Percentiles rank a stretch among this genome's conserved stretches.
phyloP scores from a whole-genome alignment of 1,140 invertebrate genomes.

The Choristoneura fumiferana region DNA sequence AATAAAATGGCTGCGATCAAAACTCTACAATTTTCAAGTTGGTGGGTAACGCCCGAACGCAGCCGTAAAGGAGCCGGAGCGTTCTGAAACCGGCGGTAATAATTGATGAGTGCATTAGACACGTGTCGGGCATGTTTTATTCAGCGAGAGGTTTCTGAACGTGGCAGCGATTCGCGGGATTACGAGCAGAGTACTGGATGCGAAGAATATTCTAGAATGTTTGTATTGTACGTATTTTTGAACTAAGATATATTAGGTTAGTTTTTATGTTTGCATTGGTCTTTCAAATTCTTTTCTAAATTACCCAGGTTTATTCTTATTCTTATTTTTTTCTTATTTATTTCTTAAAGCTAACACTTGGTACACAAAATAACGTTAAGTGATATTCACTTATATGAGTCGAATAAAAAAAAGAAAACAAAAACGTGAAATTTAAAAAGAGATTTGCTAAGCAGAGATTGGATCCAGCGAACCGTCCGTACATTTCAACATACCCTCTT shows the following conservation, averaged over 20 bases:
- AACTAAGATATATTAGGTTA: too few relatives aligned
- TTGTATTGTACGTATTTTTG: slow-evolving; percentile 14
- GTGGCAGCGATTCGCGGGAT: slow-evolving; percentile 16
- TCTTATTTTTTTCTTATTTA: too few relatives aligned
- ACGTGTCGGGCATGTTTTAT: slow-evolving; percentile 64
- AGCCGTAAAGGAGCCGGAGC: slow-evolving; percentile 10
- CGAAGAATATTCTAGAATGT: slow-evolving; percentile 8
- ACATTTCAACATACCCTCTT: slow-evolving; percentile 46
- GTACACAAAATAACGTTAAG: too few relatives aligned
- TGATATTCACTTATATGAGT: too few relatives aligned
- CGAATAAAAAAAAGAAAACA: background rate
- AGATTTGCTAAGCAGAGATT: slow-evolving; percentile 15
- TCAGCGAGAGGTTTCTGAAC: slow-evolving; percentile 25
- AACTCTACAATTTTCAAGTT: slow-evolving; percentile 1
- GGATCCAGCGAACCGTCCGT: slow-evolving; percentile 13
- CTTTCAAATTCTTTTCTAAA: too few relatives aligned
- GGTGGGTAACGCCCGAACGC: slow-evolving; percentile 1
- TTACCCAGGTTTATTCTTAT: too few relatives aligned
- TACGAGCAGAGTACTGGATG: slow-evolving; percentile 1
- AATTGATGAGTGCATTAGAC: slow-evolving; percentile 73
- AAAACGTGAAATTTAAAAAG: background rate
- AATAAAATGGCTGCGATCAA: slow-evolving; percentile 13
- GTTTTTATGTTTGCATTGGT: background rate
- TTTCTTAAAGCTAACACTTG: too few relatives aligned
- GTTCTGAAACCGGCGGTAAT: slow-evolving; percentile 37